Evolutionary conservation across 2,888 invertebrate genomes (phyloP).

Genomic region (Drosophila eohydei): DNA sequence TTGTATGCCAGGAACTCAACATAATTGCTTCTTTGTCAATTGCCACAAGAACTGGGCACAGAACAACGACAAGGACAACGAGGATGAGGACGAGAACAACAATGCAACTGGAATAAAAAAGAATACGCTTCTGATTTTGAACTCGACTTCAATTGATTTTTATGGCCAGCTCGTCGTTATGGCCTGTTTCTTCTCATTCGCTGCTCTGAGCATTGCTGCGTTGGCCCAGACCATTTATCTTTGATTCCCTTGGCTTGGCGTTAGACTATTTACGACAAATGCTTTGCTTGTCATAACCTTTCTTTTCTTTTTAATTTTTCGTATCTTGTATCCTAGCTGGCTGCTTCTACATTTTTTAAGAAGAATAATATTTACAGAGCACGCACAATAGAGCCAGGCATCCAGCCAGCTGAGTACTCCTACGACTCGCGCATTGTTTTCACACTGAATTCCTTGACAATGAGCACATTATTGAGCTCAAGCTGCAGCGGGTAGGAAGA

Average conservation of each 20-base stretch:
- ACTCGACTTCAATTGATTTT: conserved; percentile 77
- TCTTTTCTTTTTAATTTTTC: conserved; percentile 49
- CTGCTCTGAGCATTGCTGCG: conserved; percentile 39
- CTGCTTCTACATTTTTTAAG: conserved; percentile 64
- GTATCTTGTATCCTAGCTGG: conserved; percentile 51
- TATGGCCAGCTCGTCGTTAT: conserved; percentile 53
- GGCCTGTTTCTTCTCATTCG: conserved; percentile 33
- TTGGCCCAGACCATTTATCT: conserved; percentile 61
- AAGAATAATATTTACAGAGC: conserved; percentile 79
- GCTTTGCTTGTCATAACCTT: conserved; percentile 76
- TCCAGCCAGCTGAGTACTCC: conserved; percentile 47
- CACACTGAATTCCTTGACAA: conserved; percentile 74
- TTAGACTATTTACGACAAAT: conserved; percentile 67
- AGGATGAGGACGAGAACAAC: conserved; percentile 9
- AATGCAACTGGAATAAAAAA: conserved; percentile 29
- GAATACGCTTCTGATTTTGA: conserved; percentile 75
- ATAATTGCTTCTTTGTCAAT: conserved; percentile 77
- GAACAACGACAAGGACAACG: conserved; percentile 23
- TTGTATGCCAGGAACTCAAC: conserved; percentile 46
- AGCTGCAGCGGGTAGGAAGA: conserved; percentile 32
- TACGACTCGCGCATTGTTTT: conserved; percentile 68
- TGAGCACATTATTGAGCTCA: conserved; percentile 70
- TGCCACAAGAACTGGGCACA: conserved; percentile 42
- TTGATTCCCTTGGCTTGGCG: conserved; percentile 34
- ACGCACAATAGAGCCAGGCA: conserved; percentile 68